Conservation (phyloP, 2,888 invertebrate species). For the Cataglyphis livida region DNA sequence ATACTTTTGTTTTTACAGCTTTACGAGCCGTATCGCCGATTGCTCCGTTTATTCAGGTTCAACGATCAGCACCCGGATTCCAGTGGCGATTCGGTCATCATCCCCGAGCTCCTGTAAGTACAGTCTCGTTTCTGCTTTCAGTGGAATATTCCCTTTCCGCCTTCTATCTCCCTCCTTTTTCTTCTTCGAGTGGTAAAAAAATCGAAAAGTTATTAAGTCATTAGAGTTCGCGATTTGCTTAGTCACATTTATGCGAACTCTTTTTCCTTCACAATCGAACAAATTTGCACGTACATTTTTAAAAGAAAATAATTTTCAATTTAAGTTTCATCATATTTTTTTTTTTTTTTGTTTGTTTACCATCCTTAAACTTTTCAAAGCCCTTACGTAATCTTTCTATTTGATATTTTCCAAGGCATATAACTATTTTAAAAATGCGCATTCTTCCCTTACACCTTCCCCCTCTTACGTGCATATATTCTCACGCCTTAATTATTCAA, state of each 20-base stretch:
- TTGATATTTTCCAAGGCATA: neutral
- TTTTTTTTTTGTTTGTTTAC: neutral
- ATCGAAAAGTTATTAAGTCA: constrained; percentile 63
- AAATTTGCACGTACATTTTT: constrained; percentile 46
- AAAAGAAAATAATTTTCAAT: constrained; percentile 21
- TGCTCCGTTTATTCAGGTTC: constrained; percentile 77
- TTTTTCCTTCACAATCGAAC: constrained; percentile 54
- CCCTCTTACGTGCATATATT: neutral
- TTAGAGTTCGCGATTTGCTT: constrained; percentile 63
- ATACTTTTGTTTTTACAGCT: constrained; percentile 77
- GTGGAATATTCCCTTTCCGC: neutral
- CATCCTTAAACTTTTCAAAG: neutral
- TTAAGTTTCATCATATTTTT: neutral
- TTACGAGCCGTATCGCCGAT: constrained; percentile 75
- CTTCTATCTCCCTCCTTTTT: too few species aligned
- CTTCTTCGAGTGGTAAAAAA: constrained; percentile 49
- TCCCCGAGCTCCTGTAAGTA: constrained; percentile 51
- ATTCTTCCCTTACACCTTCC: neutral
- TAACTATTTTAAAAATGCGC: neutral
- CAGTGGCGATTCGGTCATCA: constrained; percentile 63
- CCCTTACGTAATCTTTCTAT: neutral
- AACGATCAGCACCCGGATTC: constrained; percentile 74
- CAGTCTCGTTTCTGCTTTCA: neutral
- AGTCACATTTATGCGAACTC: constrained; percentile 39
- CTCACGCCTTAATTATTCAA: neutral